Percentiles rank a stretch among this genome's conserved stretches.
Evolutionary conservation across 2,888 invertebrate genomes (phyloP).

Genomic region (Lithophane leautieri): DNA sequence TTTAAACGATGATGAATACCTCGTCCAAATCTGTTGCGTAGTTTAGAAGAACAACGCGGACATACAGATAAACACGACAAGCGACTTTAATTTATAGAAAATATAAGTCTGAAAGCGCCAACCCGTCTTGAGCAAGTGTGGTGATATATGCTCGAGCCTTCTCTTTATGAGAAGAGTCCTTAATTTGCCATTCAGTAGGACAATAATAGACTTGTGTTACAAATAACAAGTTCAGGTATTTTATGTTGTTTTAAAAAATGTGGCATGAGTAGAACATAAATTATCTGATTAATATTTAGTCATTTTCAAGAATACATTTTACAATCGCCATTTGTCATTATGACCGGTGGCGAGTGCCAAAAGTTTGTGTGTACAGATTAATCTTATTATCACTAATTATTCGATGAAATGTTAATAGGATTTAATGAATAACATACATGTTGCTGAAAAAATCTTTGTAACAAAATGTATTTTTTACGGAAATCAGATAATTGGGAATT

Average conservation of each 20-base stretch:
- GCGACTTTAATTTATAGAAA: too few species aligned
- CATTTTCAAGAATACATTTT: constrained; percentile 40
- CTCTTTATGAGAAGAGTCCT: too few species aligned
- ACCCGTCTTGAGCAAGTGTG: too few species aligned
- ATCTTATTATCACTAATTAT: constrained; percentile 15
- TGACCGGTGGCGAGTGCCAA: constrained; percentile 40
- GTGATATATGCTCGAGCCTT: too few species aligned
- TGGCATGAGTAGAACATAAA: constrained; percentile 37
- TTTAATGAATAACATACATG: neutral
- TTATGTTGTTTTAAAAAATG: constrained; percentile 3
- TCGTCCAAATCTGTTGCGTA: too few species aligned
- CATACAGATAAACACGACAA: too few species aligned
- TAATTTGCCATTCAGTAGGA: too few species aligned
- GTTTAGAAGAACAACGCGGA: too few species aligned
- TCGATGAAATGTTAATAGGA: neutral
- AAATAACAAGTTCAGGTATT: neutral
- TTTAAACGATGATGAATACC: too few species aligned
- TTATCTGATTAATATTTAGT: constrained; percentile 33
- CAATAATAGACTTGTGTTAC: too few species aligned
- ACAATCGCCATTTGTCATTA: constrained; percentile 40
- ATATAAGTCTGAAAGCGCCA: too few species aligned
- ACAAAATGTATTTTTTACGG: neutral
- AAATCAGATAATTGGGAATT: too few species aligned
- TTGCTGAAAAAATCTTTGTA: neutral
- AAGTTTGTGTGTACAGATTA: constrained; percentile 6